Conservation (phyloP, 2,113 vertebrate genomes). For the human (Homo sapiens) region GRCh38 chr14:36307501-36308000, state of each 20-base stretch:
- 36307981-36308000: constrained; percentile 28
- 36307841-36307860: neutral
- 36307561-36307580: neutral
- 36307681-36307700: neutral
- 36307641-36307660: neutral
- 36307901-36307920: neutral
- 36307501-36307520: neutral
- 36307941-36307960: neutral
- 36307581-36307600: constrained; percentile 13
- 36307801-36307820: neutral
- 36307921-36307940: constrained; percentile 27
- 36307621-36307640: constrained; percentile 2
- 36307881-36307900: neutral
- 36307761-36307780: neutral
- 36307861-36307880: neutral
- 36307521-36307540: neutral
- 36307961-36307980: neutral
- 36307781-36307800: neutral
- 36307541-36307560: constrained; percentile 31
- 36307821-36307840: neutral
- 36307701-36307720: neutral
- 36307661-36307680: neutral
- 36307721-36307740: neutral
- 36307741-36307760: neutral
- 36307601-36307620: neutral